Conservation (phyloP, 2,113 vertebrate genomes). For the Brachirus orientalis region DNA sequence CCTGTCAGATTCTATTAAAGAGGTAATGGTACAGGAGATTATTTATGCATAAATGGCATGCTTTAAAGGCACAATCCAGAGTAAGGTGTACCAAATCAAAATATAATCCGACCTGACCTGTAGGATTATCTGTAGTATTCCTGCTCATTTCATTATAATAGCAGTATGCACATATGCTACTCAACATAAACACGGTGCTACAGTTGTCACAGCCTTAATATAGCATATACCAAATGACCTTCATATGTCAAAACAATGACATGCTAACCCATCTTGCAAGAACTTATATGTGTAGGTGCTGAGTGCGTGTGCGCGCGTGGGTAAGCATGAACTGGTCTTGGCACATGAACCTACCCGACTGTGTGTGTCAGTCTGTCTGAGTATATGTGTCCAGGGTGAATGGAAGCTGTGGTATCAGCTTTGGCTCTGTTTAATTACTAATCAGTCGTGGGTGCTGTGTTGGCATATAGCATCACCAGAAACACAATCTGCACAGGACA, state of each 20-base stretch:
- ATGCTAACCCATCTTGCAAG: neutral
- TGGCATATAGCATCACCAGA: constrained; percentile 47
- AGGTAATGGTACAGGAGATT: too few relatives aligned
- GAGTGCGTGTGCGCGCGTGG: neutral
- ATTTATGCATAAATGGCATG: too few relatives aligned
- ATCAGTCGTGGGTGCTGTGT: constrained; percentile 52
- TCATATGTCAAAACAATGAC: constrained; percentile 8
- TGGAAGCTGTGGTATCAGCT: constrained; percentile 66
- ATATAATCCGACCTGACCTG: too few relatives aligned
- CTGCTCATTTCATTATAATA: too few relatives aligned
- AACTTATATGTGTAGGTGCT: neutral
- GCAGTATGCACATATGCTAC: neutral
- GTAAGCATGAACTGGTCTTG: neutral
- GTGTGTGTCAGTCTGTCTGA: constrained; percentile 26
- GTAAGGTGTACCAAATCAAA: too few relatives aligned
- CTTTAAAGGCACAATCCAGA: too few relatives aligned
- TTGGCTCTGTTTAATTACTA: constrained; percentile 77
- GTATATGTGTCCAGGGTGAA: constrained; percentile 50
- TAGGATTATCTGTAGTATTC: too few relatives aligned
- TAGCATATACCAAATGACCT: constrained; percentile 12
- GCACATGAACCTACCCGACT: constrained; percentile 11
- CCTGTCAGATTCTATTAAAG: too few relatives aligned
- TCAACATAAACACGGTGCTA: neutral
- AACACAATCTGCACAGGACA: constrained; percentile 32
- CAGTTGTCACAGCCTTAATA: constrained; percentile 3